phyloP scores from a whole-genome alignment of 2,888 invertebrate species.

The Synergus laeviventris region DNA sequence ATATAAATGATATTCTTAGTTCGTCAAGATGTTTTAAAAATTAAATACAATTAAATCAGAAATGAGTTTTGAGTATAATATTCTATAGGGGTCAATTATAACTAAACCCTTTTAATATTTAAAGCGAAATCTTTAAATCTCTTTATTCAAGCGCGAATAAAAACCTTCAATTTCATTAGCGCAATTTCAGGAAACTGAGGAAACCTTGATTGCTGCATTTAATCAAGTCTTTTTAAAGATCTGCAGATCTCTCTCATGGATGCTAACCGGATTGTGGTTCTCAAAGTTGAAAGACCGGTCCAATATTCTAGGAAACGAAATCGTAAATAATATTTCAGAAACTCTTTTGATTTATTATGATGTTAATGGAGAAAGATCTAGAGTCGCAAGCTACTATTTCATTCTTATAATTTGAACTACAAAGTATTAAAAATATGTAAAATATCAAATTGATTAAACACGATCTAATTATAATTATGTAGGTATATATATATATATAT shows the following conservation, averaged over 20 bases:
- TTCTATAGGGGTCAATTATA: too few species aligned
- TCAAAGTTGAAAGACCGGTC: slow-evolving; percentile 13
- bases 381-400: background rate
- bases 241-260: background rate
- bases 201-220: background rate
- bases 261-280: slow-evolving; percentile 3
- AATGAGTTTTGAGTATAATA: too few species aligned
- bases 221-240: slow-evolving; percentile 10
- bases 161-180: background rate
- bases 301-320: background rate
- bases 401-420: background rate
- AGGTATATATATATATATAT: background rate
- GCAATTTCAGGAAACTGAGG: background rate
- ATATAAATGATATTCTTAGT: background rate
- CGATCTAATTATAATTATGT: too few species aligned
- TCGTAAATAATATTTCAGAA: background rate
- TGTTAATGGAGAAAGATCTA: background rate
- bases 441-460: background rate
- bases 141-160: background rate
- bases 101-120: background rate
- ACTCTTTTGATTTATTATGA: background rate
- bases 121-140: background rate
- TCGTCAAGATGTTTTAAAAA: too few species aligned
- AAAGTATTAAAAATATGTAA: background rate
- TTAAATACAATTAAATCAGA: too few species aligned